Evolutionary conservation across 2,888 invertebrate species (phyloP).

Genomic region (Tortricodes alternella): DNA sequence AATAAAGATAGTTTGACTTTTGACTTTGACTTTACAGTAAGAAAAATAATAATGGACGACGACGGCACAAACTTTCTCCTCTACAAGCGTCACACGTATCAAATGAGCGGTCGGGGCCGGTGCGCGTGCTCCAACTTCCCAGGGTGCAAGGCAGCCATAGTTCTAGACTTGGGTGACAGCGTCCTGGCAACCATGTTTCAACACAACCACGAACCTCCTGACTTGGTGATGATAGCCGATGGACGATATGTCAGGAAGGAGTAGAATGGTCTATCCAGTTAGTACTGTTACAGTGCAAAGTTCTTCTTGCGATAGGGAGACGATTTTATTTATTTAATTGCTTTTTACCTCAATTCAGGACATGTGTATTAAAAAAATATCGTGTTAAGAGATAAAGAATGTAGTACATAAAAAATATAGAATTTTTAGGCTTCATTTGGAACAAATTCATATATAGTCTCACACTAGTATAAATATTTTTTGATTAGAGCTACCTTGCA

Average conservation of each 20-base stretch:
- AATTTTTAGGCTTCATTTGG: no score
- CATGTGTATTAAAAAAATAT: no score
- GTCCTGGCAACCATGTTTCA: constrained; percentile 23
- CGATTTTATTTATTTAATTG: no score
- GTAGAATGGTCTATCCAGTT: no score
- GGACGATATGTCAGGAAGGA: constrained; percentile 10
- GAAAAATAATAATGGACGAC: background rate
- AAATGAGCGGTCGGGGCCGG: constrained; percentile 23
- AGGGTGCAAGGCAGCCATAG: constrained; percentile 33
- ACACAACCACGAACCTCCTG: constrained; percentile 20
- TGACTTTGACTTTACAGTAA: constrained; percentile 3
- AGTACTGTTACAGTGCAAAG: no score
- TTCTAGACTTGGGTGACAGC: constrained; percentile 9
- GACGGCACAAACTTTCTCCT: constrained; percentile 32
- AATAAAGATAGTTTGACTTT: no score
- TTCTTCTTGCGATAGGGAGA: no score
- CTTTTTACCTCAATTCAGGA: no score
- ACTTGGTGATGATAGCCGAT: background rate
- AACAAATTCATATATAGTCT: no score
- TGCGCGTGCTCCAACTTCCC: constrained; percentile 38
- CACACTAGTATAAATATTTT: no score
- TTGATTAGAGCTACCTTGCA: no score
- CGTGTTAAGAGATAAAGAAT: background rate
- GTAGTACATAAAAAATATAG: no score
- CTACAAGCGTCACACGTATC: constrained; percentile 36